Conservation (phyloP, 2,888 invertebrate genomes). For the Heterodera filipjevi region DNA sequence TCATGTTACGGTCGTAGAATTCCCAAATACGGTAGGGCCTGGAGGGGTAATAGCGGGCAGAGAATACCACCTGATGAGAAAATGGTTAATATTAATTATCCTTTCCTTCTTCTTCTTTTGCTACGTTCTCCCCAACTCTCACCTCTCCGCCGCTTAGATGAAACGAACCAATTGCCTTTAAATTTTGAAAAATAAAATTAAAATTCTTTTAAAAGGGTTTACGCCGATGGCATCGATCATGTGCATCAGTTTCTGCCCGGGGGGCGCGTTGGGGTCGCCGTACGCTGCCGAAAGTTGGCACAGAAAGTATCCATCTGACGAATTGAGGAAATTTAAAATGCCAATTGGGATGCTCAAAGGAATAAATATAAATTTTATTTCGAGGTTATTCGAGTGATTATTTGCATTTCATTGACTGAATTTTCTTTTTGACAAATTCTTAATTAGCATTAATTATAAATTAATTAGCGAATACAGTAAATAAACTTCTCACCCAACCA, state of each 20-base stretch:
- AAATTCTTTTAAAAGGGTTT: background rate
- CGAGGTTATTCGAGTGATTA: background rate
- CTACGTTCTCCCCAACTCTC: background rate
- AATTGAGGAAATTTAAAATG: conserved; percentile 24
- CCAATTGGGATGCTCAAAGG: background rate
- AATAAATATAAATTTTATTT: background rate
- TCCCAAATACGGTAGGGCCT: conserved; percentile 65
- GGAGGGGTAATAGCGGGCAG: conserved; percentile 64
- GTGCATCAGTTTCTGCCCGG: conserved; percentile 61
- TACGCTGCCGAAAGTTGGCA: conserved; percentile 65
- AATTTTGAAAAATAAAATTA: background rate
- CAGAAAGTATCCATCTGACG: conserved; percentile 65
- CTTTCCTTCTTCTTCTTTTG: background rate
- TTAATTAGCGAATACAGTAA: background rate
- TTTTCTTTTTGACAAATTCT: too few species aligned
- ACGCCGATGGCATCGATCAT: conserved; percentile 65
- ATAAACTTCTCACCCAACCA: conserved; percentile 51
- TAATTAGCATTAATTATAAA: too few species aligned
- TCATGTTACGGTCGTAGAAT: conserved; percentile 64
- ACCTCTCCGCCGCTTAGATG: conserved; percentile 61
- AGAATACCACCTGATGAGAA: conserved; percentile 55
- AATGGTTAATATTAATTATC: background rate
- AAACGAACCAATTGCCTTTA: conserved; percentile 57
- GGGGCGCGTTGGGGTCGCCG: conserved; percentile 57
- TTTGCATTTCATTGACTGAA: too few species aligned